Base-by-base conservation (phyloP, 2,797 vertebrate genomes). In the Micromesistius poutassou region DNA sequence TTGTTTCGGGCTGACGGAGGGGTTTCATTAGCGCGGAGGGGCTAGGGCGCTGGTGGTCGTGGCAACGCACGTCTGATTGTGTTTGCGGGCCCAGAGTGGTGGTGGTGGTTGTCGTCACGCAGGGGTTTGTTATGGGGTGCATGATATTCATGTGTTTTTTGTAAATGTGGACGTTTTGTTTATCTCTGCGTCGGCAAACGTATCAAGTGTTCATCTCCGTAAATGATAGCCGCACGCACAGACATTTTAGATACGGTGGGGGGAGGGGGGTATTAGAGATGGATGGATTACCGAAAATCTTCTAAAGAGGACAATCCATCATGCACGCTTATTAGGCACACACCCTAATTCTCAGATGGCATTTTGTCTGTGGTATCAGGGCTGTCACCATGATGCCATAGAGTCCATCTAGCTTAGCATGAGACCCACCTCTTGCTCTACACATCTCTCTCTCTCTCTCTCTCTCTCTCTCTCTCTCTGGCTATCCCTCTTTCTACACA, bases 291-390 rank as follows among this genome's bases (percentile, higher is more conserved):
- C 89, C 8, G 84, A 89, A 90, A 91, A 87, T 92, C 88, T 92
- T 86, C 86, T 92, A 93, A 93, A 91, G 87, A 90, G 90, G 87
- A 91, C 90, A 87, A 92, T 94, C 92, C 89, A 92, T 93, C 91
- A 91, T 90, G 83, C 86, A 90, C 84, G 88, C 91, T 90, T 92
- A 93, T 92, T 91, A 91, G 91, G 85, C 89, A 77, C 76, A 55
- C 77, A 25, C 80, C 80, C 86, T 79, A 83, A 85, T 87, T 89
- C 86, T 91, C 83, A 81, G 82, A 89, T 86, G 88, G 82, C 86
- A 78, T 89, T 91, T 90, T 87, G 85, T 90, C 89, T 77, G 84
- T 91, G 89, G 88, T 89, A 88, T 89, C 90, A 83, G 84, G 83
- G 74, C 36, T 83, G 89, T 88, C 85, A 85, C 82, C 5, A 74